Percentiles rank a stretch among this genome's conserved stretches.
phyloP scores from a whole-genome alignment of 2,113 vertebrate genomes.

The Microcebus lehilahytsara region DNA sequence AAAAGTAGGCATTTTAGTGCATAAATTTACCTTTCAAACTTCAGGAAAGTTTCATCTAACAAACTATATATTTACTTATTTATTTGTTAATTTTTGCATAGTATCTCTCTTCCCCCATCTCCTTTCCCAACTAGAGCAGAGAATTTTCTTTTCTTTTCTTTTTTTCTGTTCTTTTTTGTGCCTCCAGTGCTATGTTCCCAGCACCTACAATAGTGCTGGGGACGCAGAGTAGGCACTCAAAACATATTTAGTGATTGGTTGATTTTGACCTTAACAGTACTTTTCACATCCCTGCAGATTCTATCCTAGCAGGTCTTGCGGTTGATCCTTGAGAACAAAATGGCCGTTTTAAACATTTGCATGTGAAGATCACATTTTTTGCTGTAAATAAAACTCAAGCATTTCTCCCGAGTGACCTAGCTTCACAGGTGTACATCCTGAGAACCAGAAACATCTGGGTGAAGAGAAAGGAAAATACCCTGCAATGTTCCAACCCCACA shows the following conservation, averaged over 20 bases:
- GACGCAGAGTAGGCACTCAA: background rate
- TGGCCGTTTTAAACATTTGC: conserved; percentile 57
- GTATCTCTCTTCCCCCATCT: background rate
- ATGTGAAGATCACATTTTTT: conserved; percentile 50
- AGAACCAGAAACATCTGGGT: conserved; percentile 74
- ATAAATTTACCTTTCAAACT: background rate
- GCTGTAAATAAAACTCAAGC: conserved; percentile 66
- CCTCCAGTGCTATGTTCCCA: background rate
- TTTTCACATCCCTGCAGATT: background rate
- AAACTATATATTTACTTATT: background rate
- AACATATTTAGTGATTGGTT: background rate
- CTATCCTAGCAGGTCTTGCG: background rate
- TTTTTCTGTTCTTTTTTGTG: too few species aligned
- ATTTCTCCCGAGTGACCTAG: conserved; percentile 63
- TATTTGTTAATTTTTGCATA: background rate
- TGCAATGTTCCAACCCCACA: conserved; percentile 56
- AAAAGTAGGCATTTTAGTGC: background rate
- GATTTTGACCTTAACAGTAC: background rate
- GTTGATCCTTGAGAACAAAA: conserved; percentile 33
- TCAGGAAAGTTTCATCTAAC: background rate
- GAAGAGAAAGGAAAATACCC: background rate
- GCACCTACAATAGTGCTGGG: background rate
- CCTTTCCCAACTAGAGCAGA: background rate
- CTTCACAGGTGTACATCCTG: conserved; percentile 77
- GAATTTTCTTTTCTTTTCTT: background rate